These are phyloP conservation scores for Zaprionus bogoriensis DNA, from an alignment of 2,888 invertebrate species.

Conservation along the genomic window DNA sequence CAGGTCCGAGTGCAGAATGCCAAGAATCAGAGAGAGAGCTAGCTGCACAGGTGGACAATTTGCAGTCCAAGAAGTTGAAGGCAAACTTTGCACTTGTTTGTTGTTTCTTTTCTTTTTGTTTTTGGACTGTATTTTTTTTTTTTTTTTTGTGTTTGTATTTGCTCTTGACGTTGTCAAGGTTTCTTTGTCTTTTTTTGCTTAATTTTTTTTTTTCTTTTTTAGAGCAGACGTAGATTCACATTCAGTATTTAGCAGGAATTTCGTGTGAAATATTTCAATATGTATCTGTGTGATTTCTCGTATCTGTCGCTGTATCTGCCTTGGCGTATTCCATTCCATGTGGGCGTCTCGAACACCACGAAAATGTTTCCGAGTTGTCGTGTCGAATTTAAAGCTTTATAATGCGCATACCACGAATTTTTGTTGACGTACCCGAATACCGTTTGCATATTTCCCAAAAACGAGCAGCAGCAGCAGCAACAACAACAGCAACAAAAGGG, in stretches of 20 bases:
- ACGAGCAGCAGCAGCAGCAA: conserved; percentile 20
- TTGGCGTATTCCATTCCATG: conserved; percentile 46
- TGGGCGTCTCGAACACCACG: conserved; percentile 67
- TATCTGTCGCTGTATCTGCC: conserved; percentile 25
- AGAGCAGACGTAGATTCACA: conserved; percentile 32
- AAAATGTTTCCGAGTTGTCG: conserved; percentile 79
- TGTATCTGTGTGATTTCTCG: conserved; percentile 10
- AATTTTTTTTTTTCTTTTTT: conserved; percentile 30
- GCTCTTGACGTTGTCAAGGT: conserved; percentile 75
- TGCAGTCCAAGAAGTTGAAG: conserved; percentile 53
- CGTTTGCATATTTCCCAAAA: conserved; percentile 64
- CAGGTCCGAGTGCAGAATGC: conserved; percentile 29
- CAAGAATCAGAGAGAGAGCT: conserved; percentile 36
- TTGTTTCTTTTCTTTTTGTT: background rate
- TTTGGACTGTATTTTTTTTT: conserved; percentile 7
- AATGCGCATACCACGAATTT: conserved; percentile 76
- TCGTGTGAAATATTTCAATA: conserved; percentile 49
- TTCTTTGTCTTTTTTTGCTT: conserved; percentile 31
- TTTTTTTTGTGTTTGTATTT: conserved; percentile 48
- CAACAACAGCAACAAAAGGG: conserved; percentile 10
- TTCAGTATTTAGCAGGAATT: conserved; percentile 63
- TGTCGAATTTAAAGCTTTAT: conserved; percentile 74
- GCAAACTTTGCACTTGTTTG: conserved; percentile 53
- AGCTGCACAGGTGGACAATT: conserved; percentile 77
- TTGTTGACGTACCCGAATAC: conserved; percentile 79